Base-by-base conservation (phyloP, 2,888 invertebrate genomes). In the Helicoverpa assulta region DNA sequence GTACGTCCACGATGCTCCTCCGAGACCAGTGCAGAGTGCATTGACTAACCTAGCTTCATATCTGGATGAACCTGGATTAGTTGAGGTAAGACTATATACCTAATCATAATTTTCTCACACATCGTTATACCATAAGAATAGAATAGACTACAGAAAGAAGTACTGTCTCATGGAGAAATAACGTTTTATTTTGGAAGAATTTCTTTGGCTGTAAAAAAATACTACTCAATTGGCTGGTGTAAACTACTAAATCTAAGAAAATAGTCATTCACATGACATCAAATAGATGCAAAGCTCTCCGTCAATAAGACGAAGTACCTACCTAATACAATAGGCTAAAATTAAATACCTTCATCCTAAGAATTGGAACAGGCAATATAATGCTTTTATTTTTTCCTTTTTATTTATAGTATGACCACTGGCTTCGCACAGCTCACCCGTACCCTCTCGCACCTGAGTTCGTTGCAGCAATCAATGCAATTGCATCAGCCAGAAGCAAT, bases 41-140 rank as follows among this genome's bases (percentile, higher is more conserved):
- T 72, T 95, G n/a, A 90, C 92, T 1, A 95, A 94, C 67, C 84
- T 95, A 0, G 95, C 95, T 1, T 63, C 89, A 0, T 94, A 95
- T 69, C 84, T 95, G 1, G 89, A 94, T 18, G 92, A 92, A 76
- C 65, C 84, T 5, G 90, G 85, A 33, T 80, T 95, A 18, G 87
- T 67, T 54, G 92, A 93, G 79, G 95, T 95, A 86, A 86, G 88
- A 83, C 67, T 33, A 19, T 33, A 19, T 1, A 0, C 3, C 40
- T 40, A 12, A 14, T 40, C 14, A 33, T 33, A 33, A 33, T 33
- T 8, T 8, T 33, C 21, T 21, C 21, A 21, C 21, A 21, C 2
- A 21, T 2, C 21, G 21, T 21, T 21, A 21, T 21, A 21, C 2
- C 21, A 21, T 21, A 21, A 21, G 33, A 33, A 7, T 8, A 0